A percentile compares a stretch with the other conserved stretches of the same genome.
Conservation (phyloP, 2,888 invertebrate species). For the Brenthis ino region DNA sequence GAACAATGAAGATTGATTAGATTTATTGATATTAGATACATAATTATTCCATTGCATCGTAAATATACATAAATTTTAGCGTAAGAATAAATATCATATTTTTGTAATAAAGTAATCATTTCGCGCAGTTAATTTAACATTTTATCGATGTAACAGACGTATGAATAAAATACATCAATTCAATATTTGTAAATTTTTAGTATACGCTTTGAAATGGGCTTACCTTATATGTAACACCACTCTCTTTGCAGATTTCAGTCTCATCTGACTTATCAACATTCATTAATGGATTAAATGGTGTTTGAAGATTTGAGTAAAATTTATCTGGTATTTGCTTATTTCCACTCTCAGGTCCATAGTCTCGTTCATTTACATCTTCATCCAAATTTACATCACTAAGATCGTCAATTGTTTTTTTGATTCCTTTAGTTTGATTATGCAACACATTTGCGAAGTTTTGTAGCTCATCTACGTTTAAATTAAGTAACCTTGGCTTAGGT, state of each 20-base stretch:
- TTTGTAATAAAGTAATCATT: too few species aligned
- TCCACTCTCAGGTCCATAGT: conserved; percentile 48
- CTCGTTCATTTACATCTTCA: conserved; percentile 79
- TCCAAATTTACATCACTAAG: conserved; percentile 91
- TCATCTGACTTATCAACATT: conserved; percentile 63
- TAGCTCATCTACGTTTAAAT: conserved; percentile 70
- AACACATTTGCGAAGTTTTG: conserved; percentile 70
- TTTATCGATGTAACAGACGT: too few species aligned
- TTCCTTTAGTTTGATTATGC: conserved; percentile 64
- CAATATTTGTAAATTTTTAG: too few species aligned
- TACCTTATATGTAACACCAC: conserved; percentile 78
- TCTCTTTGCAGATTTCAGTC: conserved; percentile 70
- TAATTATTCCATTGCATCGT: too few species aligned
- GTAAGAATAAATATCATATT: too few species aligned
- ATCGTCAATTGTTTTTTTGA: conserved; percentile 76
- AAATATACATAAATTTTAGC: too few species aligned
- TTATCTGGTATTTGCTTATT: conserved; percentile 63
- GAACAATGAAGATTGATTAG: neutral
- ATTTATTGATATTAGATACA: neutral
- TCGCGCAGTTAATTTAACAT: too few species aligned
- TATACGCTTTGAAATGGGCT: neutral
- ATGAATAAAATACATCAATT: too few species aligned
- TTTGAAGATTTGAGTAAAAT: conserved; percentile 69
- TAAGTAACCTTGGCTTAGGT: conserved; percentile 65
- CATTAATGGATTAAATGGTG: conserved; percentile 64